Conservation (phyloP, 2,113 vertebrate genomes). For the Raphicerus campestris region DNA sequence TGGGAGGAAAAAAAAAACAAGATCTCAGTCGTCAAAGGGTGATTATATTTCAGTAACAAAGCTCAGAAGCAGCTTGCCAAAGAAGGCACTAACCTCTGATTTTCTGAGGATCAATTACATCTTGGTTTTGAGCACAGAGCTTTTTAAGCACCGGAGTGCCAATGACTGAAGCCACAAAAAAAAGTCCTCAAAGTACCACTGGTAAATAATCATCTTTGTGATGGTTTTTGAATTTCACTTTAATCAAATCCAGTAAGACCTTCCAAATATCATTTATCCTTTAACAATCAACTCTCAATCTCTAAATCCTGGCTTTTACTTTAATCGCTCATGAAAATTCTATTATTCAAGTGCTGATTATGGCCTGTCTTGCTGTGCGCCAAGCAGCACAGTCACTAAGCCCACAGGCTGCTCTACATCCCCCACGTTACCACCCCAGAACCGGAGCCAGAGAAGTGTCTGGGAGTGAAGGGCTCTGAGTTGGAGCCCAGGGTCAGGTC, state of each 20-base stretch:
- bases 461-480: not conserved
- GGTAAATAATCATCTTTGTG: slow-evolving; percentile 70
- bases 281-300: slow-evolving; percentile 79
- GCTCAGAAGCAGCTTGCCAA: slow-evolving; percentile 40
- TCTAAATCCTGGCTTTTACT: slow-evolving; percentile 80
- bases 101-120: slow-evolving; percentile 54
- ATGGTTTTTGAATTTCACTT: slow-evolving; percentile 79
- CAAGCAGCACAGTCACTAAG: not conserved
- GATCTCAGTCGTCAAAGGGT: slow-evolving; percentile 44
- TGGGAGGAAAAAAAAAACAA: not conserved
- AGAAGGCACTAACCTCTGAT: slow-evolving; percentile 39
- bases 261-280: slow-evolving; percentile 79
- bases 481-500: not conserved
- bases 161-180: slow-evolving; percentile 52
- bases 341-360: slow-evolving; percentile 79
- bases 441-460: not conserved
- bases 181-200: slow-evolving; percentile 55
- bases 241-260: slow-evolving; percentile 79
- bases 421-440: not conserved
- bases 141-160: slow-evolving; percentile 44
- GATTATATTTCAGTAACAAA: slow-evolving; percentile 41
- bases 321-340: slow-evolving; percentile 80
- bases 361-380: not conserved
- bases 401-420: not conserved
- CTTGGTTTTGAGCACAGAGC: slow-evolving; percentile 49